phyloP scores from a whole-genome alignment of 2,113 vertebrate species.

The Illadopsis cleaveri region DNA sequence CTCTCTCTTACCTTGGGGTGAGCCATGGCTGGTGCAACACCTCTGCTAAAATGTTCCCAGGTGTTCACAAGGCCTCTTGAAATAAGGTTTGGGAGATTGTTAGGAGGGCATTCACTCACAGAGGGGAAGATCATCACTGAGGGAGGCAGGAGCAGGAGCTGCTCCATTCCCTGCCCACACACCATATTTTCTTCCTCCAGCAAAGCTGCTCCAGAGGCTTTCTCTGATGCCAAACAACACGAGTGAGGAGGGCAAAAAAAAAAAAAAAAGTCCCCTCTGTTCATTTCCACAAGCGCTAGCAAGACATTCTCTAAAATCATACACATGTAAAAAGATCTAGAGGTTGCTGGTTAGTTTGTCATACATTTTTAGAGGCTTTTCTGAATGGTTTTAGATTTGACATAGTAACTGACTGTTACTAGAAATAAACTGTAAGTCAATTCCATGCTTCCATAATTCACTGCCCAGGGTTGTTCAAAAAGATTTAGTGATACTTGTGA shows the following conservation, averaged over 20 bases:
- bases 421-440: constrained; percentile 85
- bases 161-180: constrained; percentile 17
- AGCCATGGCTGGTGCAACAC: neutral
- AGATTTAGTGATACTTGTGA: constrained; percentile 81
- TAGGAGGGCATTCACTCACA: neutral
- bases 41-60: neutral
- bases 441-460: constrained; percentile 82
- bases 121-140: neutral
- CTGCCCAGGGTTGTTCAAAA: constrained; percentile 78
- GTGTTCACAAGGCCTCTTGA: neutral
- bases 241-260: neutral
- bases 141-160: constrained; percentile 12
- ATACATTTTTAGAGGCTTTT: constrained; percentile 82
- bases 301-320: constrained; percentile 66
- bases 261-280: neutral
- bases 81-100: neutral
- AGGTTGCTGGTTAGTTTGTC: constrained; percentile 78
- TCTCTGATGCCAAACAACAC: constrained; percentile 13
- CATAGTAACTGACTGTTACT: constrained; percentile 83
- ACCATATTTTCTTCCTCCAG: constrained; percentile 54
- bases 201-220: constrained; percentile 38
- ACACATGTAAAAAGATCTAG: constrained; percentile 77
- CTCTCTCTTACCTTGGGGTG: neutral
- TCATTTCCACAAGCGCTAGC: constrained; percentile 54
- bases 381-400: constrained; percentile 82